Conservation (phyloP, 2,888 invertebrate genomes). For the Calliphora vomitoria region DNA sequence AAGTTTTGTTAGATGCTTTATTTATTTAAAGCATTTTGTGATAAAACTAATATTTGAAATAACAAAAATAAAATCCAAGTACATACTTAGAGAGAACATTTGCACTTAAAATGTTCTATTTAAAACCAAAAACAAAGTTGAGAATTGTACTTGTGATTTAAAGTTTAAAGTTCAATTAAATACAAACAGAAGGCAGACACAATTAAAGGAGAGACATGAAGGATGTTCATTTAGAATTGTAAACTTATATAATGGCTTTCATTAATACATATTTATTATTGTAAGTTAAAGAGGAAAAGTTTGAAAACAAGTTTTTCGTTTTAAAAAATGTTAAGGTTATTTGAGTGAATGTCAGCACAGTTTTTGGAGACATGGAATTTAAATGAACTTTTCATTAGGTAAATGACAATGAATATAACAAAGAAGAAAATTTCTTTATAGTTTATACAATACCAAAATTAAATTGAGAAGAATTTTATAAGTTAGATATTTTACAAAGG, state of each 20-base stretch:
- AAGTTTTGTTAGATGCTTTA: background rate
- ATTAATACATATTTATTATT: background rate
- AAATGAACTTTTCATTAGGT: too few species aligned
- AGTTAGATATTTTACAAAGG: too few species aligned
- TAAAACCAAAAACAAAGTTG: constrained; percentile 8
- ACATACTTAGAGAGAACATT: constrained; percentile 7
- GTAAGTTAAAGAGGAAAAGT: background rate
- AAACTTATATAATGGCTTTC: constrained; percentile 6
- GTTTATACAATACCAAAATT: too few species aligned
- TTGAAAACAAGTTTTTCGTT: background rate
- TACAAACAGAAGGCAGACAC: background rate
- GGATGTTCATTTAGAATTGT: constrained; percentile 40
- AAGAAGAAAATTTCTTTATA: too few species aligned
- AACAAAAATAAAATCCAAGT: constrained; percentile 25
- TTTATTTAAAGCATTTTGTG: background rate
- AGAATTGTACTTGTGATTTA: constrained; percentile 22
- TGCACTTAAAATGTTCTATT: constrained; percentile 27
- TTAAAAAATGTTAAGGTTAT: too few species aligned
- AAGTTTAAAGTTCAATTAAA: constrained; percentile 53
- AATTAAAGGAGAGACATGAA: constrained; percentile 22
- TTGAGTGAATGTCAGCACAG: too few species aligned
- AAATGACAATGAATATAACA: too few species aligned
- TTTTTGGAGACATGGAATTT: too few species aligned
- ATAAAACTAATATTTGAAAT: constrained; percentile 11
- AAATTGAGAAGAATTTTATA: too few species aligned